Percentiles rank a stretch among this genome's conserved stretches.
phyloP scores from a whole-genome alignment of 2,797 vertebrate genomes.

The Taeniopygia guttata region DNA sequence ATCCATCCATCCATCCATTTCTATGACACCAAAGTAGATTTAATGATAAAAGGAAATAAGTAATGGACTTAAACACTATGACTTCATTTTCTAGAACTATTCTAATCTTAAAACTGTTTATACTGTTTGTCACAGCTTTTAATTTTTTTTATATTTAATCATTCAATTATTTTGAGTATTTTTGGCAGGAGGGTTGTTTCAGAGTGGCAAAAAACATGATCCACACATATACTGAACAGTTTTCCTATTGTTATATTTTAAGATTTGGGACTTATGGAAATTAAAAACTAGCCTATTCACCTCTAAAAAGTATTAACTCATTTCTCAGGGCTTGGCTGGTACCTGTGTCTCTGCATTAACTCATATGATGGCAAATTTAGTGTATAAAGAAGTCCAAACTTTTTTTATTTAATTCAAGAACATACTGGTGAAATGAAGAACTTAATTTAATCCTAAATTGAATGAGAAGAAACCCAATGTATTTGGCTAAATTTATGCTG shows the following conservation, averaged over 20 bases:
- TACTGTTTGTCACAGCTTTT: background rate
- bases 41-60: background rate
- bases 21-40: background rate
- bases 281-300: background rate
- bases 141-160: background rate
- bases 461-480: background rate
- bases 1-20: background rate
- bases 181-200: background rate
- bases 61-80: background rate
- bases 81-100: background rate
- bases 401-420: background rate
- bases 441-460: background rate
- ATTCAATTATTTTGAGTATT: background rate
- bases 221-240: background rate
- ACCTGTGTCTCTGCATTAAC: background rate
- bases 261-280: background rate
- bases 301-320: background rate
- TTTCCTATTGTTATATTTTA: background rate
- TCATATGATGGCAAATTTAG: background rate
- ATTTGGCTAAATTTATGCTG: background rate
- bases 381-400: background rate
- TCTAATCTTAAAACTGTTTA: background rate
- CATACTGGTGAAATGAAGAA: background rate
- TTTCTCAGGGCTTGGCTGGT: background rate
- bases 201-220: background rate